Evolutionary conservation across 2,113 vertebrate species (phyloP), one percentile per base, ranked within the genome.

Genomic region (Choloepus hoffmanni): DNA sequence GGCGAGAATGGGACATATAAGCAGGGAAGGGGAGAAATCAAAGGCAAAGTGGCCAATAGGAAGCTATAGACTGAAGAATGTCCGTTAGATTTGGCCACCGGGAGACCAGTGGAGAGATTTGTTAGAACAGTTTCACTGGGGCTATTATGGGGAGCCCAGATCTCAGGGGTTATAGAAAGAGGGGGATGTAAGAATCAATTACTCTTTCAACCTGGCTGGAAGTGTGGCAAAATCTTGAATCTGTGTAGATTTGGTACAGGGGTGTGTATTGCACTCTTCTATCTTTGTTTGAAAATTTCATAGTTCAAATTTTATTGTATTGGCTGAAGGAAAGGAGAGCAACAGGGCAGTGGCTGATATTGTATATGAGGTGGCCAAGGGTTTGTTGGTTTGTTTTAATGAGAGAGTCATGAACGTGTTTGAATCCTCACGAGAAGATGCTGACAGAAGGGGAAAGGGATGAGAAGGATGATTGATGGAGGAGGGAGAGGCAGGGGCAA

Each of bases 121-220:
- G 3, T 30, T 10, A 33, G 55, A 36, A 19, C 26, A 63, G 28
- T 11, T 24, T 74, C 21, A 28, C 16, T 11, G 18, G 33, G 24
- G n/a, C n/a, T 26, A 9, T 0, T 6, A 62, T 7, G 55, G 70
- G 65, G 24, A 72, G 33, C 1, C n/a, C 28, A 33, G 48, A 43
- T 26, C 50, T 73, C 2, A 0, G 36, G 63, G 26, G 10, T 58
- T 33, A 7, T 1, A 26, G 53, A 15, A 7, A 23, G 48, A 5
- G 14, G 30, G 24, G 14, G 58, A 28, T 7, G 14, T 16, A 21
- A 21, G 21, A 13, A 45, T 8, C 26, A 7, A 12, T 16, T 19
- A 0, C 12, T 40, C 50, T 65, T 76, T 13, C 65, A 36, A 55
- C 6, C 40, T 53, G 62, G 12, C 82, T 93, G 88, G 62, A 83